Evolutionary conservation across 2,888 invertebrate species (phyloP).

Genomic region (Copidosoma aretas): DNA sequence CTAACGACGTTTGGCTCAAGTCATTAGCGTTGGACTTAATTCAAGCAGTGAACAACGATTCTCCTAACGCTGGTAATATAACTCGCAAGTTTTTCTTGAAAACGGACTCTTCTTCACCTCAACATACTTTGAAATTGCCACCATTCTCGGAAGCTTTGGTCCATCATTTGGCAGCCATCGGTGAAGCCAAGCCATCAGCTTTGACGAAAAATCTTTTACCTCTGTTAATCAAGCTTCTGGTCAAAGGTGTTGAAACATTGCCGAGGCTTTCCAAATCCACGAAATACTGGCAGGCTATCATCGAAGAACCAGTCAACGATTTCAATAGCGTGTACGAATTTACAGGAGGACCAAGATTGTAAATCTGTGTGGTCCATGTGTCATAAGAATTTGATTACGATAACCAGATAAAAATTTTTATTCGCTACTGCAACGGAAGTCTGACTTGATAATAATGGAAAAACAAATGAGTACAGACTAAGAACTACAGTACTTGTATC

Average conservation of each 20-base stretch:
- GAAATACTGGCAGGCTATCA: conserved; percentile 79
- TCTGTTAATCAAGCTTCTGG: conserved; percentile 71
- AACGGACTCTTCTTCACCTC: conserved; percentile 56
- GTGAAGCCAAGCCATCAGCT: conserved; percentile 85
- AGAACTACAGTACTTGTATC: conserved; percentile 88
- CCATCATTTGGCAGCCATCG: conserved; percentile 76
- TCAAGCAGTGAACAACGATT: conserved; percentile 72
- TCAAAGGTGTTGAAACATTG: conserved; percentile 59
- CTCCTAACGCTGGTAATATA: conserved; percentile 75
- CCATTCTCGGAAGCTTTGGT: conserved; percentile 82
- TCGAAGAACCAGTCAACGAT: conserved; percentile 84
- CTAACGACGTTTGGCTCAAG: conserved; percentile 83
- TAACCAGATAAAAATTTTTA: conserved; percentile 93
- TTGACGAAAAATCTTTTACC: conserved; percentile 81
- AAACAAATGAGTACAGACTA: conserved; percentile 71
- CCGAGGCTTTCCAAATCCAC: conserved; percentile 65
- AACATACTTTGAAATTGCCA: conserved; percentile 56
- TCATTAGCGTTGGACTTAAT: conserved; percentile 83
- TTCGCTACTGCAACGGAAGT: conserved; percentile 78
- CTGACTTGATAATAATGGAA: conserved; percentile 71
- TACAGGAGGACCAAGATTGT: conserved; percentile 88
- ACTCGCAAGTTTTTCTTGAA: conserved; percentile 78
- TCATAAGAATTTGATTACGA: conserved; percentile 82
- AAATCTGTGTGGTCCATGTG: conserved; percentile 76
- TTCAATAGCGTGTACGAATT: conserved; percentile 86